These are phyloP conservation scores for Pinctada fucata DNA, from an alignment of 2,888 invertebrate species.

Conservation along the genomic window DNA sequence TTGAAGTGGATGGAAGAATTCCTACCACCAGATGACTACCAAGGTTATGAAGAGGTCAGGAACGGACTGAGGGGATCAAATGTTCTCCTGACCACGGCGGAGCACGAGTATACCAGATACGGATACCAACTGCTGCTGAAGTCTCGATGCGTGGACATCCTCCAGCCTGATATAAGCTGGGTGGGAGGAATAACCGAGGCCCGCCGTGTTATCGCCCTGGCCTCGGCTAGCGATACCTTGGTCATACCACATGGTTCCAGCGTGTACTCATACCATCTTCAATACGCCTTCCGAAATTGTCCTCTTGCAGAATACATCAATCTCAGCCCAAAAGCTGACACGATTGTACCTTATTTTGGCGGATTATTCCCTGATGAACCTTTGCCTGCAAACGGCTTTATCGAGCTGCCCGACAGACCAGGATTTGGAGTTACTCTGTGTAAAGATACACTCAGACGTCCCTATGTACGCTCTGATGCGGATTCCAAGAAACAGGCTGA, in stretches of 20 bases:
- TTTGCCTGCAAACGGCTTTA: constrained; percentile 70
- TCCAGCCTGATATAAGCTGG: constrained; percentile 76
- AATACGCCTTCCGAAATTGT: constrained; percentile 73
- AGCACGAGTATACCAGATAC: constrained; percentile 74
- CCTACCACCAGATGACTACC: constrained; percentile 72
- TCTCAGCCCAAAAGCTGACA: constrained; percentile 68
- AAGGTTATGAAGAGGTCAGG: constrained; percentile 66
- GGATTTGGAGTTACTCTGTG: constrained; percentile 73
- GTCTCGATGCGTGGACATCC: constrained; percentile 70
- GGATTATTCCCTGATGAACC: constrained; percentile 73
- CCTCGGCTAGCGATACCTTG: constrained; percentile 69
- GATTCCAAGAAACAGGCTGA: constrained; percentile 62
- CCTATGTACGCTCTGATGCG: constrained; percentile 61
- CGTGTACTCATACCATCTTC: constrained; percentile 74
- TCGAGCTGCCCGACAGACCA: constrained; percentile 70
- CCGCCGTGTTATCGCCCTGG: constrained; percentile 71
- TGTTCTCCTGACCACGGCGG: constrained; percentile 71
- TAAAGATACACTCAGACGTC: constrained; percentile 61
- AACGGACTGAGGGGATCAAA: constrained; percentile 62
- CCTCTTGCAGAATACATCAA: constrained; percentile 74
- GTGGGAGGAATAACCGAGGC: constrained; percentile 75
- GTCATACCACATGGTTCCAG: constrained; percentile 74
- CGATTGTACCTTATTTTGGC: constrained; percentile 72
- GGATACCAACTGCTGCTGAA: constrained; percentile 70
- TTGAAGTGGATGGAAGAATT: constrained; percentile 75